Evolutionary conservation across 2,797 vertebrate genomes (phyloP), one percentile per base, ranked within the genome.

Genomic region (Valencia hispanica): DNA sequence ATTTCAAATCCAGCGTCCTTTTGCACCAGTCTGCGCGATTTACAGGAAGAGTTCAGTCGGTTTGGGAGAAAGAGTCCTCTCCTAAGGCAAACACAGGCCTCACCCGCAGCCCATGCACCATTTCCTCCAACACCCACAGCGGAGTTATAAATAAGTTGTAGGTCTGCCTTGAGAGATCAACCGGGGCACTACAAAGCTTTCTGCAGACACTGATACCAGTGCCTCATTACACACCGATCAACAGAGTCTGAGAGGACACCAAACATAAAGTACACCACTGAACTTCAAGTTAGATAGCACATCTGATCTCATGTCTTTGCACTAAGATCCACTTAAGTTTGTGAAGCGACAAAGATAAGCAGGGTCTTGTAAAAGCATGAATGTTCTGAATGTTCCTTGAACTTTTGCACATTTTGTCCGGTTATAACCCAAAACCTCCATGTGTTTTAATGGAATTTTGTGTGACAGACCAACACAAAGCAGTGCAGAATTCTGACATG

Each of bases 41-140:
- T 84, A 77, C 43, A 47, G 53, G 83, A 91, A 81, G 88, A 82
- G 83, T 71, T 86, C 75, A 73, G 80, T 83, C 79, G 82, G 80
- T 76, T 73, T 78, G 50, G 77, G 81, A 90, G 88, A 83, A 91
- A 88, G 84, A 83, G 63, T 77, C 78, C 39, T 88, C 71, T 82
- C 73, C 75, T 75, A 77, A 80, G 78, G 74, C 72, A 88, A 91
- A 91, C 83, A 82, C 74, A 70, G 73, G 79, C 75, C 83, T 86
- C 70, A 53, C 78, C 82, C 82, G 70, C 87, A 61, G 84, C 86
- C 86, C 82, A 89, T 87, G 87, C 83, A 83, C 82, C 75, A 88
- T 92, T 92, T 92, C 89, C 93, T 92, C 84, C 30, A 9, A 88
- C 89, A 90, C 87, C 90, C 90, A 91, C 87, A 82, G 79, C 50